Evolutionary conservation across 2,888 invertebrate species (phyloP), one percentile per base, ranked within the genome.

Genomic region (Protula sp.): DNA sequence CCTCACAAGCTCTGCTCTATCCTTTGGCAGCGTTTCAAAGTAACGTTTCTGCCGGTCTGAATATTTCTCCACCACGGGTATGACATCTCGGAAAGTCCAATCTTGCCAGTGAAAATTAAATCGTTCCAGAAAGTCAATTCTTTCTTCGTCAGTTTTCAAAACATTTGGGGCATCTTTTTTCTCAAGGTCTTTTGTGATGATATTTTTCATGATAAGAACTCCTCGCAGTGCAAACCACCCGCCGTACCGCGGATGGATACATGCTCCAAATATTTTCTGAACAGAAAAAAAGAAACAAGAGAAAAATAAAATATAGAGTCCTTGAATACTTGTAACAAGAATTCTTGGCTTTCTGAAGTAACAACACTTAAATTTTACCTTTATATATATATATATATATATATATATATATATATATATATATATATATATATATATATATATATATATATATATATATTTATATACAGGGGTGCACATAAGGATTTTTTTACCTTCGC

Each of bases 211-310:
- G 47, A 84, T 76, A 14, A 83, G 58, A 3, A 83, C 80, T 3
- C 81, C 81, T 30, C 84, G 70, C 59, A 84, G 73, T 0, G 83
- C 84, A 73, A 83, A 84, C 82, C 84, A 84, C n/a, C 84, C 84
- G 22, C 84, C 83, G 71, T 78, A 84, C 53, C 73, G 71, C 4
- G 83, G 83, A 73, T 84, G 84, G 30, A 84, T 70, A 45, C 81
- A 76, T 22, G 83, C 80, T 14, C 83, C 83, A 73, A 69, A 79
- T 5, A 82, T 78, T 65, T 76, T 77, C 80, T 81, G 72, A 55
- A n/a, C n/a, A n/a, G n/a, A n/a, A n/a, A n/a, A n/a, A n/a, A n/a
- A n/a, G n/a, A n/a, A n/a, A n/a, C n/a, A n/a, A n/a, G 71, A 62
- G 26, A 48, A 31, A 29, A 4, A 55, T 47, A 27, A 30, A 38